Base-by-base conservation (phyloP, 2,797 vertebrate species). In the Cuniculus paca region DNA sequence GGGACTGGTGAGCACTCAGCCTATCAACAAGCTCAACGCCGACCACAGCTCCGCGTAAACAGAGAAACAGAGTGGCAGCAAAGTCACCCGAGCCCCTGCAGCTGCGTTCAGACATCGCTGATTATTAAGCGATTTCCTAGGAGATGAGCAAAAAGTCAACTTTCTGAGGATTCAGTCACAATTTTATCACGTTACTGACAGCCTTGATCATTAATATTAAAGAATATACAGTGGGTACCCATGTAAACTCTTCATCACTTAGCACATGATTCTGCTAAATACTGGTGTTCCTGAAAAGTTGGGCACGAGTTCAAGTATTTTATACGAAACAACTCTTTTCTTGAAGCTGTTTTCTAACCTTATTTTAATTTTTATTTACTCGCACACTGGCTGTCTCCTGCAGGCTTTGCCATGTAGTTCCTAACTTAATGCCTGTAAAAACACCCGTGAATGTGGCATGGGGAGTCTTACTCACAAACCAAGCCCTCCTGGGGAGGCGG, bases 311-410 rank as follows among this genome's bases (percentile, higher is more conserved):
- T 87, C 54, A 60, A 80, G 28, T 34, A 19, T 82, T 92, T 95
- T 83, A 78, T 52, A 79, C 45, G 52, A 93, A 92, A 90, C 79
- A 17, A 42, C 75, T 78, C 48, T 93, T 10, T 83, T 60, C 42
- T 82, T 77, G 2, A 7, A 65, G 92, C 77, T 82, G 65, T 22
- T 52, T 92, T 84, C 19, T 48, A 77, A 95, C 19, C 63, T 93
- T 60, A 84, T 70, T 93, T 97, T 83, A 13, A 39, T 50, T 79
- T 94, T 75, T 74, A 84, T 1, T 94, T 58, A 92, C 22, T 80
- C 80, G 79, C 89, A 83, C 10, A 61, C 7, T 83, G 80, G 54
- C 20, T 5, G 45, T 31, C 4, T 92, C 26, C 19, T 74, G 19
- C 2, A 72, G 34, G 50, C 17, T 77, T 70, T 87, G 58, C 58